A percentile compares a stretch with the other conserved stretches of the same genome.
Conservation (phyloP, 2,113 vertebrate species). For the Bos taurus region DNA sequence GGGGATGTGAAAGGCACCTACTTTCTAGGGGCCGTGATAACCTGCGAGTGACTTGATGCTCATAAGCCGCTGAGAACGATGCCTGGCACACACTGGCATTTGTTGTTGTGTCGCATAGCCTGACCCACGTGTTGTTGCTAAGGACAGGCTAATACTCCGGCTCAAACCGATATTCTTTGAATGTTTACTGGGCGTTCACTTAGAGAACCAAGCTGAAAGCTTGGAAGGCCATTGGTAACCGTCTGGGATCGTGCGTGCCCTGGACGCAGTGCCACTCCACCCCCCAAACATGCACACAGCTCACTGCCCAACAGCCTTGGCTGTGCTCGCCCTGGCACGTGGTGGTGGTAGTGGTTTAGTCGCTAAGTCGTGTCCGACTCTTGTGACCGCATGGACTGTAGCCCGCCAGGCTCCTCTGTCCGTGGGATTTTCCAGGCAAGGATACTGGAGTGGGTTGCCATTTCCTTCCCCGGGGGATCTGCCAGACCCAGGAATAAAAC, state of each 20-base stretch:
- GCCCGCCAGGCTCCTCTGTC: background rate
- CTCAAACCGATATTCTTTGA: background rate
- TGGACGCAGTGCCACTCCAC: accelerated
- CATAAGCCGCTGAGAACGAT: background rate
- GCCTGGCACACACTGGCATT: background rate
- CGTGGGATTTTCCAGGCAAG: background rate
- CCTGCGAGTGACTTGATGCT: background rate
- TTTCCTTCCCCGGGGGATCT: background rate
- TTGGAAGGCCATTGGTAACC: background rate
- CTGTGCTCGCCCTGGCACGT: too few relatives aligned
- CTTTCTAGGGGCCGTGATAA: background rate
- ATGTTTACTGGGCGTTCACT: background rate
- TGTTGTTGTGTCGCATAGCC: background rate
- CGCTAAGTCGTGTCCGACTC: background rate
- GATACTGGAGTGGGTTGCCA: background rate
- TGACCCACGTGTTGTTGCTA: background rate
- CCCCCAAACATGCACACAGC: background rate
- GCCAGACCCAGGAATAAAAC: background rate
- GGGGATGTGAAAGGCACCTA: background rate
- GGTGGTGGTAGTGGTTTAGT: background rate
- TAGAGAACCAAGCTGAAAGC: background rate
- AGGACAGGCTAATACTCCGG: background rate
- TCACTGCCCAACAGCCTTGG: background rate
- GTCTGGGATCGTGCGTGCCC: background rate
- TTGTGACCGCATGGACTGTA: background rate